Percentiles rank a stretch among this genome's conserved stretches.
phyloP scores from a whole-genome alignment of 2,113 vertebrate species.

The Otus sunia region DNA sequence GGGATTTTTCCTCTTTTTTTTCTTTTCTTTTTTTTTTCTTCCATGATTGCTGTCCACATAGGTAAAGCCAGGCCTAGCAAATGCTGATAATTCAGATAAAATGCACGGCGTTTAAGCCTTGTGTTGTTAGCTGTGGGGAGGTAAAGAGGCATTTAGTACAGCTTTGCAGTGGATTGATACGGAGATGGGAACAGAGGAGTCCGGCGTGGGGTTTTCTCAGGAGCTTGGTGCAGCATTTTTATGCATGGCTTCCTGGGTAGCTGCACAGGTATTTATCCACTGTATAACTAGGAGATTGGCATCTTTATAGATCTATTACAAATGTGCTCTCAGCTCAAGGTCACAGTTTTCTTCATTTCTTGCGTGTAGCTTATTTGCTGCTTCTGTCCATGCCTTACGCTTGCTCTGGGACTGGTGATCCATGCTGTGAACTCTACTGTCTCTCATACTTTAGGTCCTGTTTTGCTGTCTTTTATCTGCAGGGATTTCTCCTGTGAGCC shows the following conservation, averaged over 20 bases:
- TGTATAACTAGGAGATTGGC: not conserved
- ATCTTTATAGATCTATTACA: not conserved
- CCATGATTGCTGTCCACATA: not conserved
- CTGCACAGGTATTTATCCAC: not conserved
- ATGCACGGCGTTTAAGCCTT: not conserved
- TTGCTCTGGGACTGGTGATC: not conserved
- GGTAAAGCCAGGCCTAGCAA: not conserved
- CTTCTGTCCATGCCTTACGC: not conserved
- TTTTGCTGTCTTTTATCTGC: not conserved
- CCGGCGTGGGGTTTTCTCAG: not conserved
- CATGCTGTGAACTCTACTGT: not conserved
- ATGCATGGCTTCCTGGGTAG: not conserved
- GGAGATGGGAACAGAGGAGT: not conserved
- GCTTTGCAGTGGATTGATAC: not conserved
- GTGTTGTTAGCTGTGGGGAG: not conserved
- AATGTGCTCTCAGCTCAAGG: not conserved
- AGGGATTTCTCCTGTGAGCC: not conserved
- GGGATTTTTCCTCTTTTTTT: not conserved
- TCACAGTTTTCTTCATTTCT: not conserved
- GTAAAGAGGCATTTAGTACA: not conserved
- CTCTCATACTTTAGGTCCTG: not conserved
- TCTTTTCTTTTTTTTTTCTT: not conserved
- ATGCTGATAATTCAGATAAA: not conserved
- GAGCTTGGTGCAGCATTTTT: constrained; percentile 10
- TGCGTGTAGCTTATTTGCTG: not conserved